These are phyloP conservation scores for Sphaerophoria taeniata DNA, from an alignment of 2,888 invertebrate species.

Conservation along the genomic window DNA sequence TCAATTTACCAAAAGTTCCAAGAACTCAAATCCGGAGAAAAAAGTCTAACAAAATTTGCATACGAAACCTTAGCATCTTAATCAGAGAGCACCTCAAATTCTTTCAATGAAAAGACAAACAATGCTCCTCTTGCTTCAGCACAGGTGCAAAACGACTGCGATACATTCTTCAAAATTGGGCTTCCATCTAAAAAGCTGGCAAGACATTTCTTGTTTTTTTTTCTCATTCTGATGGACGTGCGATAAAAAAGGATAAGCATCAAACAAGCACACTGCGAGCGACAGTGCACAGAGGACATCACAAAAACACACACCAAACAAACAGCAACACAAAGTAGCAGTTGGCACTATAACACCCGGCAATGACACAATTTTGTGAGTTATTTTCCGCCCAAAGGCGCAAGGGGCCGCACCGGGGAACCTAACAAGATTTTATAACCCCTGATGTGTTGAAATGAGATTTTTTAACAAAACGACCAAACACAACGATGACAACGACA, in stretches of 20 bases:
- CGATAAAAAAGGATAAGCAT: constrained; percentile 16
- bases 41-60: no score
- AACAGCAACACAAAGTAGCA: neutral
- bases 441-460: constrained; percentile 26
- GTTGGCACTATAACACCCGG: neutral
- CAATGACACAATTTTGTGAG: constrained; percentile 21
- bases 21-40: no score
- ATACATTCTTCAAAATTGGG: neutral
- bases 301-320: neutral
- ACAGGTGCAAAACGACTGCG: constrained; percentile 9
- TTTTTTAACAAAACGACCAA: constrained; percentile 6
- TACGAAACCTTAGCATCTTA: no score
- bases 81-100: no score
- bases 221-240: neutral
- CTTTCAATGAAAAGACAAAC: neutral
- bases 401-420: neutral
- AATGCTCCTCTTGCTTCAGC: neutral
- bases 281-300: neutral
- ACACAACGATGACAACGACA: neutral
- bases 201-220: neutral
- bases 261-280: neutral
- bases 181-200: no score
- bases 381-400: neutral
- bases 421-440: constrained; percentile 15
- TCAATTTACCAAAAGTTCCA: no score